These are phyloP conservation scores for Columba janthina DNA, from an alignment of 2,113 vertebrate genomes.

Conservation along the genomic window DNA sequence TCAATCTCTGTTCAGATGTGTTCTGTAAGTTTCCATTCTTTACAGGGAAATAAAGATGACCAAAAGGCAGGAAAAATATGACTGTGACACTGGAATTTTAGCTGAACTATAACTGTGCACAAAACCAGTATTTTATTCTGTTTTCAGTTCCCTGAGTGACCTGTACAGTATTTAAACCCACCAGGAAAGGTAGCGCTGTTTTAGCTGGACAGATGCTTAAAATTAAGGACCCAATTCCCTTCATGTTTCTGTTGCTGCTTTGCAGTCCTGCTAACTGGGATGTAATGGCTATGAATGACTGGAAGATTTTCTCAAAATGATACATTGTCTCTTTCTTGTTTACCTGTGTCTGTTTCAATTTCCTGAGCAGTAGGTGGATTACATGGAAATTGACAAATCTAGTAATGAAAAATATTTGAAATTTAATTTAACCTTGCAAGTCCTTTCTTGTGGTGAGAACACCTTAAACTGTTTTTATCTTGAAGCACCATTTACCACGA, in stretches of 20 bases:
- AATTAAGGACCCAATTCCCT: not conserved
- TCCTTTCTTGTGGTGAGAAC: not conserved
- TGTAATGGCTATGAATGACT: not conserved
- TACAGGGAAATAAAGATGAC: not conserved
- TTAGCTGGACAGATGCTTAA: not conserved
- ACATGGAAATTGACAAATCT: not conserved
- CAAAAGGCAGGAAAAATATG: not conserved
- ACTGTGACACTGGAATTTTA: not conserved
- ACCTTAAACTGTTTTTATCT: not conserved
- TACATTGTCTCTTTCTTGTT: not conserved
- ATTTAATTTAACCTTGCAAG: not conserved
- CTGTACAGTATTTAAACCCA: not conserved
- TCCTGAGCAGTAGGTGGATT: not conserved
- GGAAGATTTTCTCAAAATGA: not conserved
- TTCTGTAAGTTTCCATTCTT: not conserved
- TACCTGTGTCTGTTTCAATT: not conserved
- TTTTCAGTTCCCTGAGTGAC: not conserved
- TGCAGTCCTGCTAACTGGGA: not conserved
- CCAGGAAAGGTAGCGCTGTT: not conserved
- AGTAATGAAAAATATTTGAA: not conserved
- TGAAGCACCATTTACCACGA: not conserved
- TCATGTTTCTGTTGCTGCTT: not conserved
- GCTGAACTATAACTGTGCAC: not conserved
- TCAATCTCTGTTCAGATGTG: not conserved
- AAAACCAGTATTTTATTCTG: not conserved